Evolutionary conservation across 2,113 vertebrate species (phyloP).

Genomic region (Prinia subflava): DNA sequence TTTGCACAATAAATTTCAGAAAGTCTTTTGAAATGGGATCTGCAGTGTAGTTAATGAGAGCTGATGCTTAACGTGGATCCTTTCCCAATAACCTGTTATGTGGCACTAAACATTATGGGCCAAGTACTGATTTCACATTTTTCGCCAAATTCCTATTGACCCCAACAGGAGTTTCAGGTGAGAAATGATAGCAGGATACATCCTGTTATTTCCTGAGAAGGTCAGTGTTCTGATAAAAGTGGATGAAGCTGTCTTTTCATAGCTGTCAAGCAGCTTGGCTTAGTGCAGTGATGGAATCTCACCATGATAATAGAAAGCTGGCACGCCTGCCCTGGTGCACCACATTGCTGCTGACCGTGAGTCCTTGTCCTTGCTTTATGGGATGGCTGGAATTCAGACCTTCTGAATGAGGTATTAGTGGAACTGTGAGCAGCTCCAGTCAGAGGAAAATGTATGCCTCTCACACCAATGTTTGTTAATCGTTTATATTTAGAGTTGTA

Average conservation of each 20-base stretch:
- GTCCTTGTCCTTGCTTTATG: conserved; percentile 11
- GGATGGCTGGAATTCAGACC: conserved; percentile 21
- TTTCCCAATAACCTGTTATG: conserved; percentile 34
- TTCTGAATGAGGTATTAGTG: background rate
- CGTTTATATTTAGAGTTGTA: background rate
- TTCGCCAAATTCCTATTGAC: conserved; percentile 29
- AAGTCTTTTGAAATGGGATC: conserved; percentile 49
- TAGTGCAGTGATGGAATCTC: conserved; percentile 14
- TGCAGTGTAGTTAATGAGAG: conserved; percentile 51
- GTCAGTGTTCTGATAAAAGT: conserved; percentile 9
- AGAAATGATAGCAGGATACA: conserved; percentile 18
- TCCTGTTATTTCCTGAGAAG: conserved; percentile 41
- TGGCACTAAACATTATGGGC: conserved; percentile 19
- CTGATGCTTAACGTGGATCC: conserved; percentile 22
- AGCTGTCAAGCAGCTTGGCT: conserved; percentile 52
- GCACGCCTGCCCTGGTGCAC: background rate
- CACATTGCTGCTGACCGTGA: background rate
- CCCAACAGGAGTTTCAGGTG: conserved; percentile 8
- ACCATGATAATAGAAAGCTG: conserved; percentile 15
- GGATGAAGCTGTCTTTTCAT: conserved; percentile 56
- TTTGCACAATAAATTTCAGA: conserved; percentile 34
- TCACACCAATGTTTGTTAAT: background rate
- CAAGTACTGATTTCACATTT: conserved; percentile 38
- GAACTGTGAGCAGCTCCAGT: background rate
- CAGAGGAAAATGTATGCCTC: background rate